Percentiles rank a stretch among this genome's conserved stretches.
These are phyloP conservation scores for Adela reaumurella DNA, from an alignment of 2,888 invertebrate species.

Conservation along the genomic window DNA sequence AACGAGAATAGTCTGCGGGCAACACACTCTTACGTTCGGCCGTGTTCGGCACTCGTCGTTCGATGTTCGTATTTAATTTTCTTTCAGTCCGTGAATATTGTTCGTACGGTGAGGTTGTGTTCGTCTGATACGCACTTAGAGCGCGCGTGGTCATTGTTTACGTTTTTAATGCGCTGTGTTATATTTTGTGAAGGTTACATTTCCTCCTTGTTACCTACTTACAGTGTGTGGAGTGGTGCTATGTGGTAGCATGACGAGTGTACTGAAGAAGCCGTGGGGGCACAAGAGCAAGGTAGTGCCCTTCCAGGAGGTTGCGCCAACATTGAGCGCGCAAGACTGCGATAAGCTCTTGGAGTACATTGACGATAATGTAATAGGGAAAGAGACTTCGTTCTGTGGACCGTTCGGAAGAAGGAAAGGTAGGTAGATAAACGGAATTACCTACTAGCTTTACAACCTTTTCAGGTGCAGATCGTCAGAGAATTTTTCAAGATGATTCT, in stretches of 20 bases:
- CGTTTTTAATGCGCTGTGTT: neutral
- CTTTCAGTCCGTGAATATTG: neutral
- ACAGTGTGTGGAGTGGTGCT: constrained; percentile 16
- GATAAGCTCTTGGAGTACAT: constrained; percentile 73
- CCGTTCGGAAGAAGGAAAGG: constrained; percentile 82
- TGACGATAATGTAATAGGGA: constrained; percentile 77
- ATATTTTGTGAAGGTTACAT: neutral
- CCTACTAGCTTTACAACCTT: too few species aligned
- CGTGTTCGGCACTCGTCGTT: too few species aligned
- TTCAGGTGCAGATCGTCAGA: too few species aligned
- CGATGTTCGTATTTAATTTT: too few species aligned
- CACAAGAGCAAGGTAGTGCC: constrained; percentile 51
- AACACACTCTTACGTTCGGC: too few species aligned
- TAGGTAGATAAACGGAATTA: too few species aligned
- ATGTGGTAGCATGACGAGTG: constrained; percentile 49
- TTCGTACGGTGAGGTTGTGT: neutral
- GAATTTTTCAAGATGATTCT: too few species aligned
- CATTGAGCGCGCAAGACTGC: constrained; percentile 63
- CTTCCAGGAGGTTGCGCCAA: constrained; percentile 49
- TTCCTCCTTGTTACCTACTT: neutral
- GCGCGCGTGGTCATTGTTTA: neutral
- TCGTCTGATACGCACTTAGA: neutral
- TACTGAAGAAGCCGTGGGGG: constrained; percentile 47
- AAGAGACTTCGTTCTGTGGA: constrained; percentile 74
- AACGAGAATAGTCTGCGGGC: too few species aligned